Conservation (phyloP, 2,888 invertebrate species). For the Apantesis nais region DNA sequence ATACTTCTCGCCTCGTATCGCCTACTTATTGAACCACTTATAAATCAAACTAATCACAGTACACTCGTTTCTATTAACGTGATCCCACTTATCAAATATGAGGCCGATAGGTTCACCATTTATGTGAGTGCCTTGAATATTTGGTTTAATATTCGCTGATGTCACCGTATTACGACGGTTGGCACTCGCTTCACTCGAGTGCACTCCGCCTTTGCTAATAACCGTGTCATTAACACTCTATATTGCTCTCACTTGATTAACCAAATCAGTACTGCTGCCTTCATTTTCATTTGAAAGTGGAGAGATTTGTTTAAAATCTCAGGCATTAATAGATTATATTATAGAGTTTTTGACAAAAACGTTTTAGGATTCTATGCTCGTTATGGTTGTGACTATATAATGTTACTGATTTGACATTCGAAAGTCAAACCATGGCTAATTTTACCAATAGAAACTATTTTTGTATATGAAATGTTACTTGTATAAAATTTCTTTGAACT, state of each 20-base stretch:
- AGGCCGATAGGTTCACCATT: conserved; percentile 17
- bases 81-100: conserved; percentile 20
- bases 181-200: conserved; percentile 49
- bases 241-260: conserved; percentile 25
- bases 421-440: too few species aligned
- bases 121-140: conserved; percentile 45
- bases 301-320: neutral
- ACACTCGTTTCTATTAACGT: neutral
- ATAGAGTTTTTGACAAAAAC: neutral
- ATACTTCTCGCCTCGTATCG: neutral
- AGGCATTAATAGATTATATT: neutral
- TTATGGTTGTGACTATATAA: too few species aligned
- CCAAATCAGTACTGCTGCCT: conserved; percentile 9
- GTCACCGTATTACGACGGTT: conserved; percentile 53
- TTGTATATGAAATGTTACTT: too few species aligned
- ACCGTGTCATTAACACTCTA: conserved; percentile 46
- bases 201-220: conserved; percentile 52
- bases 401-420: too few species aligned
- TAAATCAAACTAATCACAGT: conserved; percentile 28
- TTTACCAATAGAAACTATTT: too few species aligned
- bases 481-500: too few species aligned
- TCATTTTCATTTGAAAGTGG: conserved; percentile 6
- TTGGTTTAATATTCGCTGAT: conserved; percentile 62
- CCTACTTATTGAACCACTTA: conserved; percentile 1
- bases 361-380: neutral